Evolutionary conservation across 2,797 vertebrate species (phyloP).

Genomic region (Carcharodon carcharias): DNA sequence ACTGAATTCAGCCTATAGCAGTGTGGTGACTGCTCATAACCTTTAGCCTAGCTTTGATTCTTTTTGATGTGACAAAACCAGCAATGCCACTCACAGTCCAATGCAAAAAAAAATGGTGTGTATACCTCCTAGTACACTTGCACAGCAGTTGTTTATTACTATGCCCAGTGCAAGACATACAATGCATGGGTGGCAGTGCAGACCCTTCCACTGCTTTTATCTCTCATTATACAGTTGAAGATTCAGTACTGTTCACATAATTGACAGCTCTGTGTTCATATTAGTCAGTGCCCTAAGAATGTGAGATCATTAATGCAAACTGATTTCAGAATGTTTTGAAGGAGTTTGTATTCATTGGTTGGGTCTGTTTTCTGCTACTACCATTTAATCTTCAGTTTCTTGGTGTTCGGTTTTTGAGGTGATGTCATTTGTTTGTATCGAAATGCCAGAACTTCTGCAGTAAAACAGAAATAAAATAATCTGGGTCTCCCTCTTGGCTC

Average conservation of each 20-base stretch:
- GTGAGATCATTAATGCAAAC: not conserved
- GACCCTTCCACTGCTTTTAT: not conserved
- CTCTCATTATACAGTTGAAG: not conserved
- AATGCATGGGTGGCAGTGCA: too few relatives aligned
- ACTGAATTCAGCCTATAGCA: too few relatives aligned
- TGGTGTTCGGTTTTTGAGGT: not conserved
- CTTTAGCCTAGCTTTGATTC: not conserved
- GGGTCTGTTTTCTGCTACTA: not conserved
- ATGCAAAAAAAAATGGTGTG: not conserved
- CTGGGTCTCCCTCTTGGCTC: not conserved
- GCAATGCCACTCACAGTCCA: too few relatives aligned
- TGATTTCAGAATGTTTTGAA: not conserved
- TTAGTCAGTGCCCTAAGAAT: not conserved
- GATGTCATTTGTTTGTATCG: not conserved
- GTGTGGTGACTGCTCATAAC: not conserved
- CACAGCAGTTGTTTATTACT: not conserved
- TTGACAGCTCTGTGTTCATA: not conserved
- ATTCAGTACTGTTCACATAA: not conserved
- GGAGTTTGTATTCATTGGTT: not conserved
- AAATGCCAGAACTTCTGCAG: not conserved
- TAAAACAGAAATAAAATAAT: not conserved
- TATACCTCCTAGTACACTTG: not conserved
- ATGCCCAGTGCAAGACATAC: not conserved
- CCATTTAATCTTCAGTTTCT: not conserved
- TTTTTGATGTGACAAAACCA: not conserved